A percentile compares a stretch with the other conserved stretches of the same genome.
Evolutionary conservation across 2,113 vertebrate species (phyloP).

Genomic region (Tetrax tetrax): DNA sequence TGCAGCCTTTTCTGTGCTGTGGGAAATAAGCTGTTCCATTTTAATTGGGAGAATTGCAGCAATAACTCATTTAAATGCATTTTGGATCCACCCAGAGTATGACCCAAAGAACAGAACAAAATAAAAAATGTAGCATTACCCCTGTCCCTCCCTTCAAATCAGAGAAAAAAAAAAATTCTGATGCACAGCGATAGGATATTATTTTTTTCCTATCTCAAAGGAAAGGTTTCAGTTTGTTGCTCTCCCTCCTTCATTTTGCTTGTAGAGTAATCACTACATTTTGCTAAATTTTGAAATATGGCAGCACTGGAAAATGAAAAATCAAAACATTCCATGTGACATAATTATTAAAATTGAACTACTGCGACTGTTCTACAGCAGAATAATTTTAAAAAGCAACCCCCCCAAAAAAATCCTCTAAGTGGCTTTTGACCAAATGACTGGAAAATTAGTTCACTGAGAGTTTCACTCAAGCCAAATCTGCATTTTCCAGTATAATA

Average conservation of each 20-base stretch:
- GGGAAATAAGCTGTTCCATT: constrained; percentile 56
- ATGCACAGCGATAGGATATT: neutral
- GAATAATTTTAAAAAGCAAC: neutral
- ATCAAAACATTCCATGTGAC: neutral
- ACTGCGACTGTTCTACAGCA: neutral
- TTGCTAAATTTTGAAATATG: neutral
- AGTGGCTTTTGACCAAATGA: neutral
- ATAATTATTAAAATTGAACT: neutral
- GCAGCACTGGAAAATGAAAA: neutral
- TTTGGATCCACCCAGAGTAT: neutral
- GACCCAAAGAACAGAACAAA: neutral
- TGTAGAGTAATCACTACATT: neutral
- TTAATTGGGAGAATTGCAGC: constrained; percentile 23
- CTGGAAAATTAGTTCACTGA: neutral
- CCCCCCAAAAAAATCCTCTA: neutral
- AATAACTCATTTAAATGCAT: constrained; percentile 4
- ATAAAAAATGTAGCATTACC: neutral
- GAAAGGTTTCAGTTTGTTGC: neutral
- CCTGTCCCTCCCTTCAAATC: neutral
- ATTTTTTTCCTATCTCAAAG: neutral
- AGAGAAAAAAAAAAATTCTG: neutral
- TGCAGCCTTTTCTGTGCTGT: neutral
- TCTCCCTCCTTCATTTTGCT: neutral
- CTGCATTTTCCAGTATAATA: neutral
- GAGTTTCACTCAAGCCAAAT: neutral